phyloP scores from a whole-genome alignment of 1,140 invertebrate genomes.

The Mesaphorura yosii region DNA sequence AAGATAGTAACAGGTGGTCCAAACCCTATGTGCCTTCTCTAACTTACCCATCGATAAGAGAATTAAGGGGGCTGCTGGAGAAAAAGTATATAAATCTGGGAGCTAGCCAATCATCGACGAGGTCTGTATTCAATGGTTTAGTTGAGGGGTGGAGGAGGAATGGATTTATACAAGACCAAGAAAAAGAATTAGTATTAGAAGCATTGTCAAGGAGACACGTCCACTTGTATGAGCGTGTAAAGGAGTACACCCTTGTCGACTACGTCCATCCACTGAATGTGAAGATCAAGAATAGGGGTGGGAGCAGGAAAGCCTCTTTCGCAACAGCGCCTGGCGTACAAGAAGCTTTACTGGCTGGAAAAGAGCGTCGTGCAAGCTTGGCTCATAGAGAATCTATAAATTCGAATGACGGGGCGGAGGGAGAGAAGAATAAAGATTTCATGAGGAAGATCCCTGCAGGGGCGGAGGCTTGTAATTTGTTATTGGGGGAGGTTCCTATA shows the following conservation, averaged over 20 bases:
- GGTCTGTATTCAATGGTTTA: background rate
- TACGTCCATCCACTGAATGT: no score
- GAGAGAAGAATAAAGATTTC: slow-evolving; percentile 31
- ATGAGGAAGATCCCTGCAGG: slow-evolving; percentile 36
- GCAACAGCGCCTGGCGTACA: no score
- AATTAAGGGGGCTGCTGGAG: slow-evolving; percentile 33
- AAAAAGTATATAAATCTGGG: background rate
- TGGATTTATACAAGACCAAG: background rate
- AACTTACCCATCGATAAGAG: slow-evolving; percentile 42
- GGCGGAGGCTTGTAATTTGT: slow-evolving; percentile 36
- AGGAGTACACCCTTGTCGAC: no score
- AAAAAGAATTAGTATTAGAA: no score
- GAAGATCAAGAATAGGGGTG: no score
- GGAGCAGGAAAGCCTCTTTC: no score
- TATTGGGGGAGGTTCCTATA: slow-evolving; percentile 33
- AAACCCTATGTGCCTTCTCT: slow-evolving; percentile 44
- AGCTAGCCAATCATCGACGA: background rate
- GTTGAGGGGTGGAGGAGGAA: slow-evolving; percentile 10
- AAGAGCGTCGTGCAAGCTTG: no score
- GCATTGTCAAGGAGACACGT: slow-evolving; percentile 14
- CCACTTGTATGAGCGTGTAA: slow-evolving; percentile 10
- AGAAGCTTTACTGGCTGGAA: no score
- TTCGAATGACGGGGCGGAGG: no score
- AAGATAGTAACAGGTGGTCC: slow-evolving; percentile 42
- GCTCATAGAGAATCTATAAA: no score